Evolutionary conservation across 2,113 vertebrate species (phyloP), one percentile per base, ranked within the genome.

Genomic region (Pimephales promelas): DNA sequence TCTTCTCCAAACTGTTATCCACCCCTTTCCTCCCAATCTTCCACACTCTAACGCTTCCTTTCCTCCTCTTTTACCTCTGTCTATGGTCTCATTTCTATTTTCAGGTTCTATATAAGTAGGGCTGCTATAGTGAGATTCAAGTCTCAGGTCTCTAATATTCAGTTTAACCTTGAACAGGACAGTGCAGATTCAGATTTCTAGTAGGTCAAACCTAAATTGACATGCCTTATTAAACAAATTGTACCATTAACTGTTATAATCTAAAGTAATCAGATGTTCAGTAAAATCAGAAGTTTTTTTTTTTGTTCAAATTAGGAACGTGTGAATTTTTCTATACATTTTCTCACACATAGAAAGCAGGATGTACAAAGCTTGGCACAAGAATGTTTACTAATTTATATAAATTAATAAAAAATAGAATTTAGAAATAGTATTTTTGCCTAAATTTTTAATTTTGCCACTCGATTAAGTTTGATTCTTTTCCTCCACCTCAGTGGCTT

Each of bases 21-120:
- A 26, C 77, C 36, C 34, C 28, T 36, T n/a, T 80, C 52, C 45
- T 52, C 40, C 64, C 34, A 40, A 4, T 68, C 3, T 40, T 88
- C 59, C 22, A 24, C 18, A 40, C 83, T 90, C 66, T 89, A 91
- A 92, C 90, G 91, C 90, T 90, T 92, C 89, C 86, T 87, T 73
- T 78, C n/a, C 57, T 31, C 1, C 72, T 52, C 26, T 62, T 62
- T 62, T 87, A 74, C 71, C 49, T 86, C 54, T 84, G 47, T 84
- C 83, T 85, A 18, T 81, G 64, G 64, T 40, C 79, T 70, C 1
- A 40, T 81, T 81, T 81, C 79, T 81, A 70, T 81, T 81, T 81
- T 70, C 47, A 81, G 54, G 34, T 79, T 54, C 47, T 36, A 54
- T 62, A 40, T 26, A 84, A 40, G 47, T 64, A 79, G 57, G 61